phyloP scores from a whole-genome alignment of 2,113 vertebrate genomes.

The Alligator sinensis region DNA sequence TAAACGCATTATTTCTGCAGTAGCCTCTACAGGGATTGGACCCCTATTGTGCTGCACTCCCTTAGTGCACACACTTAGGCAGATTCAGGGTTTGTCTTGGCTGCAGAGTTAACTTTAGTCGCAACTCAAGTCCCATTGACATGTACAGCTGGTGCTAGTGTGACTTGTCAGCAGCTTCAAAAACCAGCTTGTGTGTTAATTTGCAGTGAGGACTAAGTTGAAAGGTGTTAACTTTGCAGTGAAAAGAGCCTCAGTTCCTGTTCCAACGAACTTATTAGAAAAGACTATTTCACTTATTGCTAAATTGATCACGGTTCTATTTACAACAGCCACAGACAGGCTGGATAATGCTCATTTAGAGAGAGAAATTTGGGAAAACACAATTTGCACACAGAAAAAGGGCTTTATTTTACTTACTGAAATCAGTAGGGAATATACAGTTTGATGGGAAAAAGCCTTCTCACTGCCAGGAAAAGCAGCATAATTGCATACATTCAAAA shows the following conservation, averaged over 20 bases:
- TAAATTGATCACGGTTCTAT: neutral
- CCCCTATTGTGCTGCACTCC: accelerated
- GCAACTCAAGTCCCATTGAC: neutral
- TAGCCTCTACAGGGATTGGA: neutral
- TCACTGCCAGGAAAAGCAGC: neutral
- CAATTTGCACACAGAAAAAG: neutral
- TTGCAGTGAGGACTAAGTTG: neutral
- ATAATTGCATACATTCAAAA: neutral
- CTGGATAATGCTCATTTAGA: no score
- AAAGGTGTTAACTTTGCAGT: neutral
- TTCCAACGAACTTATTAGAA: neutral
- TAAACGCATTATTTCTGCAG: neutral
- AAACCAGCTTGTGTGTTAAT: neutral
- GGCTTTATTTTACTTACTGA: neutral
- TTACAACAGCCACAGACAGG: neutral
- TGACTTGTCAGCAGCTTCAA: neutral
- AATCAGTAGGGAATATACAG: neutral
- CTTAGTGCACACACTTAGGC: accelerated
- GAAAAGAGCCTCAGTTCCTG: neutral
- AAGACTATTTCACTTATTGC: neutral
- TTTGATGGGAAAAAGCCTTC: neutral
- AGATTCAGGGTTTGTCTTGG: accelerated
- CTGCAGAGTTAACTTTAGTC: neutral
- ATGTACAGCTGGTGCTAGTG: neutral
- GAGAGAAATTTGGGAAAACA: no score